Evolutionary conservation across 2,888 invertebrate genomes (phyloP), one percentile per base, ranked within the genome.

Genomic region (Drosophila gaucha): DNA sequence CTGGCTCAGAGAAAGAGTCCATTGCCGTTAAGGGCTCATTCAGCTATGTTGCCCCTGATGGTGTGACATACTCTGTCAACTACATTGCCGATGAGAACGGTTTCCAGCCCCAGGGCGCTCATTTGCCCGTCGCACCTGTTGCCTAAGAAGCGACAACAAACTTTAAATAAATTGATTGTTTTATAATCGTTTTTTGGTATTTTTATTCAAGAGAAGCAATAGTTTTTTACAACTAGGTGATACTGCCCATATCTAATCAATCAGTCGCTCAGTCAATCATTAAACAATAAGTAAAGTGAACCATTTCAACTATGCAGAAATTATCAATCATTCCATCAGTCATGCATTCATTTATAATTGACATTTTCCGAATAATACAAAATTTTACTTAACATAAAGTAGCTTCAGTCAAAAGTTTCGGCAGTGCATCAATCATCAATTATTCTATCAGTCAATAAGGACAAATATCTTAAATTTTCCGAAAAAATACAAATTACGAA

Each of bases 61-160:
- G 94, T 9, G 89, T 91, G 5, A 90, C 90, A 0, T 94, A 94
- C 89, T 90, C 91, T 0, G 93, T 95, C 54, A 93, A 6, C 46
- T 92, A 90, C 46, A 6, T 89, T 35, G 91, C 92, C 50, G 91
- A 92, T 71, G 89, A 89, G 80, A 90, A 91, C 58, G 91, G 92
- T 63, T 91, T 82, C 89, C 93, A 93, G 87, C 93, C 93, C 10
- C 74, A 90, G 82, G 93, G 93, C 18, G 92, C 90, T 18, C 92
- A 93, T 89, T 74, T 93, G 60, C 93, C 93, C 44, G 87, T 86
- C 57, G 89, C 89, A 14, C 89, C 89, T 67, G 14, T 39, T 31
- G 71, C 44, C 47, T 58, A 80, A 80, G n/a, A 24, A 31, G 9
- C 12, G 1, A 18, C 18, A 10, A 14, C 20, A 5, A 22, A 16